Evolutionary conservation across 2,113 vertebrate species (phyloP).

Genomic region (Melanerpes formicivorus): DNA sequence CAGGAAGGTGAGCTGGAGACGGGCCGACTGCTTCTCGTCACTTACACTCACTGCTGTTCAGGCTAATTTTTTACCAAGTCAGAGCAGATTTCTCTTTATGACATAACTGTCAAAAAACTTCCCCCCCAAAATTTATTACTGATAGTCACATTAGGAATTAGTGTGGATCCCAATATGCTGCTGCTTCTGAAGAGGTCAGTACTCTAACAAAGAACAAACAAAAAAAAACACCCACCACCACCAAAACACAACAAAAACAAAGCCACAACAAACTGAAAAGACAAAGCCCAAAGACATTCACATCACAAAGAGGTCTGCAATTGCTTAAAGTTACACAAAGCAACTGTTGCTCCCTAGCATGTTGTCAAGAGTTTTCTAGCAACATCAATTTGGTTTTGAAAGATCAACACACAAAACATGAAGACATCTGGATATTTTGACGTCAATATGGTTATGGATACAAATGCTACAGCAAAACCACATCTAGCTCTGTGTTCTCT

Average conservation of each 20-base stretch:
- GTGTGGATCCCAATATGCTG: conserved; percentile 9
- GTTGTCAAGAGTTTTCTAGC: neutral
- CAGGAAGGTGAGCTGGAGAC: conserved; percentile 41
- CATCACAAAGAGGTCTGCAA: neutral
- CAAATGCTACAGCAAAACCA: neutral
- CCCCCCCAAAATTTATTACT: neutral
- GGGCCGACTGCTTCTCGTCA: conserved; percentile 38
- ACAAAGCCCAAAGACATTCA: neutral
- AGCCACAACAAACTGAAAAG: no score
- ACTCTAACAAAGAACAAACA: neutral
- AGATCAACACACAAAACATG: neutral
- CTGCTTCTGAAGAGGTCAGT: neutral
- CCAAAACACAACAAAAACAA: neutral
- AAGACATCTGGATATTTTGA: neutral
- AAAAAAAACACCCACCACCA: neutral
- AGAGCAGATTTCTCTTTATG: conserved; percentile 20
- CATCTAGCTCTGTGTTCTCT: neutral
- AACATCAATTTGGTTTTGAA: neutral
- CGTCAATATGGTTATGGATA: neutral
- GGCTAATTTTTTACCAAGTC: conserved; percentile 46
- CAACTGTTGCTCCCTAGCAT: neutral
- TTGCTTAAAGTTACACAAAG: conserved; percentile 6
- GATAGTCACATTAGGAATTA: neutral
- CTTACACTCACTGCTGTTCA: conserved; percentile 33
- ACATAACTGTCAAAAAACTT: neutral